Conservation (phyloP, 1,140 invertebrate species). For the Ceratosolen fusciceps region DNA sequence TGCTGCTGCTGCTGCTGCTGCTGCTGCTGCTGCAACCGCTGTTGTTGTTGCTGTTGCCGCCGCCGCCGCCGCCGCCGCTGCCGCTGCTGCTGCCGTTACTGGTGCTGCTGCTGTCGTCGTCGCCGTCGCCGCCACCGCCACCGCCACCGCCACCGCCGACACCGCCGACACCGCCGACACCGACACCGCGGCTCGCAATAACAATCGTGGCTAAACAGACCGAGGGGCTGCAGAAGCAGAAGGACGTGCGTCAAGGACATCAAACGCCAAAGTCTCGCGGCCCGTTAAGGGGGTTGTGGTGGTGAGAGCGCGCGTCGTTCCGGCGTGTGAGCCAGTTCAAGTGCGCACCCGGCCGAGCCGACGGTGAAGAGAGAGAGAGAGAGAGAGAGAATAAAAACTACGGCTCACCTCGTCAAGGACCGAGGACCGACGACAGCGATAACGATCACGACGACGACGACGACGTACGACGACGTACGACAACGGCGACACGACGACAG, state of each 20-base stretch:
- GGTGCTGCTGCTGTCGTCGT: background rate
- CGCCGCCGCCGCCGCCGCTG: background rate
- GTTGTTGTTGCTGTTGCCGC: too few relatives aligned
- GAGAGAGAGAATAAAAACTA: background rate
- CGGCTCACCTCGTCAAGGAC: too few relatives aligned
- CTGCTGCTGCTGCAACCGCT: background rate
- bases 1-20: background rate
- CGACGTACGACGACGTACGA: background rate
- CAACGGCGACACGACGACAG: background rate
- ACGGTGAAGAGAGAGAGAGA: background rate
- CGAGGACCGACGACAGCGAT: too few relatives aligned
- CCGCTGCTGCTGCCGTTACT: background rate
- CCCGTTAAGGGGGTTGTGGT: background rate
- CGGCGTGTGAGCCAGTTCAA: slow-evolving; percentile 11
- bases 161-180: too few relatives aligned
- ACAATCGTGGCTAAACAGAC: background rate
- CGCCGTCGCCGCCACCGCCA: too few relatives aligned
- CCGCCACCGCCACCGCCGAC: too few relatives aligned
- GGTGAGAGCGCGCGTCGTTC: slow-evolving; percentile 2
- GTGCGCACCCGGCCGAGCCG: background rate
- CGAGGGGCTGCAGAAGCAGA: background rate
- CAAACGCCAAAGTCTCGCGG: background rate
- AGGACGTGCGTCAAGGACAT: background rate
- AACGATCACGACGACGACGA: background rate
- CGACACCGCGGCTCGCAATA: background rate